Evolutionary conservation across 2,888 invertebrate genomes (phyloP).

Genomic region (Drosophila macrothrix): DNA sequence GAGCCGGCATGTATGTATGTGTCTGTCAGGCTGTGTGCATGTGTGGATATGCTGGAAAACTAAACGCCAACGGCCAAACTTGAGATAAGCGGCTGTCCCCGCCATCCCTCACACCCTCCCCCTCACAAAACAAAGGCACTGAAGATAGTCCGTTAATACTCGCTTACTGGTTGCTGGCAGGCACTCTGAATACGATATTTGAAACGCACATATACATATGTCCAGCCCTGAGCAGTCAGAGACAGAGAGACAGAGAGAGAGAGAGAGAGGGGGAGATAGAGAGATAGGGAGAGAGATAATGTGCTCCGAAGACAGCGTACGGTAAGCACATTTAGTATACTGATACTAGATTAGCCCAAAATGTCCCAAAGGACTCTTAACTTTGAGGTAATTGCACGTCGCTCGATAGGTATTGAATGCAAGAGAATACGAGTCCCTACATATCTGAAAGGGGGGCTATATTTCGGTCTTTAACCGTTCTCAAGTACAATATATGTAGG

Average conservation of each 20-base stretch:
- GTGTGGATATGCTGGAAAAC: constrained; percentile 42
- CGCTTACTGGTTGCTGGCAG: constrained; percentile 29
- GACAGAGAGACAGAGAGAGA: background rate
- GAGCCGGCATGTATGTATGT: constrained; percentile 20
- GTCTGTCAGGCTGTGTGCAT: constrained; percentile 4
- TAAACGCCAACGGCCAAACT: constrained; percentile 50
- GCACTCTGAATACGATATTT: constrained; percentile 35
- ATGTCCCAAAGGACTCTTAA: constrained; percentile 51
- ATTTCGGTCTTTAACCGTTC: background rate
- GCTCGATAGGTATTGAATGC: constrained; percentile 25
- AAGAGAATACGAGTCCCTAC: background rate
- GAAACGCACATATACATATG: constrained; percentile 14
- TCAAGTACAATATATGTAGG: background rate
- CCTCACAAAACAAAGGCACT: constrained; percentile 10
- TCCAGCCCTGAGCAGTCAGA: constrained; percentile 21
- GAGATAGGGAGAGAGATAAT: constrained; percentile 15
- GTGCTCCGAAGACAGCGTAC: constrained; percentile 38
- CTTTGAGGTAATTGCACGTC: constrained; percentile 17
- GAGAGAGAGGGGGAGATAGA: background rate
- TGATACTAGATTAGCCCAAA: constrained; percentile 43
- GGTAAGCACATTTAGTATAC: constrained; percentile 52
- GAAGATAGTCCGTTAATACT: constrained; percentile 28
- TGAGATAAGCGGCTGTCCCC: constrained; percentile 37
- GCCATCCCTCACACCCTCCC: background rate
- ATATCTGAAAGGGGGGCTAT: background rate